Conservation (phyloP, 2,113 vertebrate genomes). For the Ploceus nigricollis region DNA sequence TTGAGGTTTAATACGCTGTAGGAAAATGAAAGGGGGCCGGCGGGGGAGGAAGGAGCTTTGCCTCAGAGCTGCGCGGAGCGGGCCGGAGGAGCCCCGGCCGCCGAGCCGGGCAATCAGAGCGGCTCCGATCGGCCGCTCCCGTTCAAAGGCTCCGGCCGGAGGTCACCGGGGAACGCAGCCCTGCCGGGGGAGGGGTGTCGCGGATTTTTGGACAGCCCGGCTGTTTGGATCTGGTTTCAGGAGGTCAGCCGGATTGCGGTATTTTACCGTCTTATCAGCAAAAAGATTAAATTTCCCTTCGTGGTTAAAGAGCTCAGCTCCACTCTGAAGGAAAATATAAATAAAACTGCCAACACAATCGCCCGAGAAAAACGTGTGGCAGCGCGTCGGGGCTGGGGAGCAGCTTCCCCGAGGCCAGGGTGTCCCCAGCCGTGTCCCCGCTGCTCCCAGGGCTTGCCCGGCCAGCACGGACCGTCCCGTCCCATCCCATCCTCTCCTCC, state of each 20-base stretch:
- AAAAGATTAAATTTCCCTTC: constrained; percentile 47
- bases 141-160: constrained; percentile 64
- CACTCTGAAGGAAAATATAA: constrained; percentile 16
- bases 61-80: neutral
- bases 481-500: neutral
- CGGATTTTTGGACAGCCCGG: constrained; percentile 38
- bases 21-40: constrained; percentile 72
- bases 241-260: constrained; percentile 40
- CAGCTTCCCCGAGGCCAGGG: neutral
- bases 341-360: neutral
- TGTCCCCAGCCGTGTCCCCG: neutral
- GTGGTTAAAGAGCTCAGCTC: neutral
- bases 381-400: neutral
- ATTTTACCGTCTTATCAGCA: constrained; percentile 50
- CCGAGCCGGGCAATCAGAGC: constrained; percentile 63
- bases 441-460: neutral
- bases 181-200: constrained; percentile 45
- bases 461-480: neutral
- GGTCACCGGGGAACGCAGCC: constrained; percentile 49
- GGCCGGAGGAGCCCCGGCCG: neutral
- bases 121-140: constrained; percentile 7
- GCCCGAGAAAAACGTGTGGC: neutral
- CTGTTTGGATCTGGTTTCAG: constrained; percentile 24
- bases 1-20: constrained; percentile 76
- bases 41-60: constrained; percentile 51